Base-by-base conservation (phyloP, 2,888 invertebrate genomes). In the Coremacera marginata region DNA sequence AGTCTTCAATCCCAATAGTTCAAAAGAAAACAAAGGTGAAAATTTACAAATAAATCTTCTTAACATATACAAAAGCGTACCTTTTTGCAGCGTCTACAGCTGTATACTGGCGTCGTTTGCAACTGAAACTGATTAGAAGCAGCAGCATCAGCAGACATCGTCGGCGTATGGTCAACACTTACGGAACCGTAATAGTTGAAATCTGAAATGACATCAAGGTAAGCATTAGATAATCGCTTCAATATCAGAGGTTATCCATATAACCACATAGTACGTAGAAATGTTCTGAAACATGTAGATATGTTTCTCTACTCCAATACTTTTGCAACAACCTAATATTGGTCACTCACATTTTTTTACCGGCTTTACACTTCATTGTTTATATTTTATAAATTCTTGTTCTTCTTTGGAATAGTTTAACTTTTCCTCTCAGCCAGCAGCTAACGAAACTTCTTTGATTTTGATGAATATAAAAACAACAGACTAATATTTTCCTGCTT, bases 71-170 rank as follows among this genome's bases (percentile, higher is more conserved):
- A 3, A 25, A 16, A 57, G 31, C 62, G 57, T 78, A 82, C 83
- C 82, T 82, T 82, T 74, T 83, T 83, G 63, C 83, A 83, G 25
- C 82, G 79, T 65, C 82, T 83, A 68, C 83, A 83, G n/a, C 79
- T 81, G 70, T 82, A 83, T 65, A 81, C 79, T n/a, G 83, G 79
- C 49, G 79, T 22, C 8, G 55, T 55, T 65, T 52, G 74, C 9
- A 67, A 14, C 34, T 74, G 74, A 55, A 74, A 74, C 52, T 74
- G 74, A 44, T 55, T 67, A 16, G 63, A 25, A 55, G n/a, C 44
- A 37, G 71, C 51, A 14, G 51, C 68, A 44, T 34, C 67, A 55
- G 52, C 65, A 14, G 65, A 67, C 74, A 67, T 74, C 14, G 57
- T 67, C 57, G 60, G 31, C 16, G 44, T 37, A 52, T 31, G 22